Evolutionary conservation across 2,797 vertebrate species (phyloP), one percentile per base, ranked within the genome.

Genomic region (Semaprochilodus insignis): DNA sequence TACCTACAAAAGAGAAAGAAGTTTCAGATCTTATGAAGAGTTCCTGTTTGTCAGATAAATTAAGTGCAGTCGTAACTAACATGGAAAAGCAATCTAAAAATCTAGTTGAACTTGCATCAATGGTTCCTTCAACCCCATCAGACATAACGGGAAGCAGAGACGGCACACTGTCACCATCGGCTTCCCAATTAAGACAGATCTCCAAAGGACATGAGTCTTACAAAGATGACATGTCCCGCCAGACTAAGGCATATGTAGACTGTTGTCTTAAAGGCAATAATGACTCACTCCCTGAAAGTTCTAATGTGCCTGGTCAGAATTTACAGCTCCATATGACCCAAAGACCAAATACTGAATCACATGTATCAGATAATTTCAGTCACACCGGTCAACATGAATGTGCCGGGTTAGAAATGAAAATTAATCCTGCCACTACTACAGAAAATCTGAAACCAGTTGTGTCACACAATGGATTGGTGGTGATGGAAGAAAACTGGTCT

Each of bases 141-240:
- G 72, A 76, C 27, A 16, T n/a, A 62, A 52, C 25, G 51, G 17
- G 27, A n/a, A 74, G 78, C 77, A 40, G 54, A 34, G 69, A 81
- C 17, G 27, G 21, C 31, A 36, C 72, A 21, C 13, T 74, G n/a
- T 44, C 70, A 62, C 36, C 34, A 55, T 1, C 44, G 23, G 31
- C 25, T 77, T n/a, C 62, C 34, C 36, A 52, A 11, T 52, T 78
- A 34, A 63, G 57, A 23, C 83, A 60, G 7, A 27, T 27, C n/a
- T 7, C 15, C 54, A 66, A 66, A 51, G 57, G 8, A 71, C 16
- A 67, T 40, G 31, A 40, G 51, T 27, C 34, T 19, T 52, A 36
- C 25, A 34, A 48, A 51, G 59, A 72, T 77, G 74, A 10, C 23
- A n/a, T 52, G 36, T 63, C 25, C 27, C 27, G 44, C 16, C 40